Conservation (phyloP, 2,888 invertebrate species). For the Trachelus troglodyta region DNA sequence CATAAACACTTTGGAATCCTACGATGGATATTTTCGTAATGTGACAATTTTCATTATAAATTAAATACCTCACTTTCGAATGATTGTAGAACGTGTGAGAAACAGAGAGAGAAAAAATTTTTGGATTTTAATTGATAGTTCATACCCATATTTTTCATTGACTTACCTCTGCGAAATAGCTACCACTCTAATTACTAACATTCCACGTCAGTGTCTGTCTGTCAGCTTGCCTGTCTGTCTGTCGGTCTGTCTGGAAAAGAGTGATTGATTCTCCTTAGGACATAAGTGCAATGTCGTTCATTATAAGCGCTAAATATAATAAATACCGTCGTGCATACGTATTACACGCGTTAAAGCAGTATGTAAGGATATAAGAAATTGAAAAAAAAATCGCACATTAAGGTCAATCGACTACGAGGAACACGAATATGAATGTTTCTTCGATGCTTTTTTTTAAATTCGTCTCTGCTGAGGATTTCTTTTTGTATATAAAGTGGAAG, state of each 20-base stretch:
- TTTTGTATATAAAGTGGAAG: neutral
- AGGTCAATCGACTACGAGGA: neutral
- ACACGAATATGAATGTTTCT: neutral
- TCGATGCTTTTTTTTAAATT: neutral
- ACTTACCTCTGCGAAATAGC: neutral
- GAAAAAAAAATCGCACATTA: constrained; percentile 11
- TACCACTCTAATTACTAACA: constrained; percentile 5
- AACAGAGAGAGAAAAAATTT: neutral
- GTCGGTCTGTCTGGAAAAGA: constrained; percentile 19
- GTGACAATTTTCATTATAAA: neutral
- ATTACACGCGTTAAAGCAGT: constrained; percentile 2
- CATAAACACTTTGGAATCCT: neutral
- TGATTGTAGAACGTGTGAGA: neutral
- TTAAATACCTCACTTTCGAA: neutral
- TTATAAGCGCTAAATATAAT: constrained; percentile 32
- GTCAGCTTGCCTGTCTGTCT: constrained; percentile 21
- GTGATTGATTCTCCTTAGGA: constrained; percentile 26
- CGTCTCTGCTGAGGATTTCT: neutral
- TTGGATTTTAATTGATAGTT: neutral
- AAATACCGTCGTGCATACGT: constrained; percentile 33
- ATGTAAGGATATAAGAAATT: constrained; percentile 16
- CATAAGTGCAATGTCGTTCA: constrained; percentile 31
- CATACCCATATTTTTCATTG: neutral
- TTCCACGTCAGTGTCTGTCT: constrained; percentile 20
- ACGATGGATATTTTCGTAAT: neutral